phyloP scores from a whole-genome alignment of 1,140 invertebrate species.

The Drosophila arawakana region DNA sequence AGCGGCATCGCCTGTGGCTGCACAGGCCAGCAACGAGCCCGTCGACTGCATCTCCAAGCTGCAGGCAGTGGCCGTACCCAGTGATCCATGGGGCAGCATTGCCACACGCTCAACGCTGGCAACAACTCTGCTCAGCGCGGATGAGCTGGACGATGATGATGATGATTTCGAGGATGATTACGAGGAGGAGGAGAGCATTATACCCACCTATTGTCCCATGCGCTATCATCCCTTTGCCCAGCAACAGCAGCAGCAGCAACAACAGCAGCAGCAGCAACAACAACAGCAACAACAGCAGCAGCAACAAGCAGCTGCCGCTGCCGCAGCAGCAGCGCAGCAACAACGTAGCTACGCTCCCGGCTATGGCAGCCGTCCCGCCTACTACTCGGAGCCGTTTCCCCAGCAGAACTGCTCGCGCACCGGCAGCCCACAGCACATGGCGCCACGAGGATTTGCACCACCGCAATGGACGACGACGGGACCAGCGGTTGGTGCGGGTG shows the following conservation, averaged over 20 bases:
- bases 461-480: conserved; percentile 68
- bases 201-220: conserved; percentile 82
- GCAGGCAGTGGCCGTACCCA: conserved; percentile 86
- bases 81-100: conserved; percentile 85
- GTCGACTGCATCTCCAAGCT: conserved; percentile 84
- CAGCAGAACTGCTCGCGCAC: conserved; percentile 84
- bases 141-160: conserved; percentile 85
- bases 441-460: conserved; percentile 67
- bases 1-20: conserved; percentile 33
- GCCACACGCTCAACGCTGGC: conserved; percentile 85
- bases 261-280: conserved; percentile 64
- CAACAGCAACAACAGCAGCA: conserved; percentile 55
- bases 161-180: conserved; percentile 86
- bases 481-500: conserved; percentile 32
- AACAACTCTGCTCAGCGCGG: conserved; percentile 85
- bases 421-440: conserved; percentile 75
- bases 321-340: conserved; percentile 52
- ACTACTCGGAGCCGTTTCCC: conserved; percentile 83
- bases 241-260: conserved; percentile 51
- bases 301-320: conserved; percentile 38
- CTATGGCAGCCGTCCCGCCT: conserved; percentile 78
- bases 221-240: conserved; percentile 76
- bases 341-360: conserved; percentile 60
- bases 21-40: conserved; percentile 38
- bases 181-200: conserved; percentile 84